Base-by-base conservation (phyloP, 92 coral and sea anemone genomes). In the Diadumene lineata region DNA sequence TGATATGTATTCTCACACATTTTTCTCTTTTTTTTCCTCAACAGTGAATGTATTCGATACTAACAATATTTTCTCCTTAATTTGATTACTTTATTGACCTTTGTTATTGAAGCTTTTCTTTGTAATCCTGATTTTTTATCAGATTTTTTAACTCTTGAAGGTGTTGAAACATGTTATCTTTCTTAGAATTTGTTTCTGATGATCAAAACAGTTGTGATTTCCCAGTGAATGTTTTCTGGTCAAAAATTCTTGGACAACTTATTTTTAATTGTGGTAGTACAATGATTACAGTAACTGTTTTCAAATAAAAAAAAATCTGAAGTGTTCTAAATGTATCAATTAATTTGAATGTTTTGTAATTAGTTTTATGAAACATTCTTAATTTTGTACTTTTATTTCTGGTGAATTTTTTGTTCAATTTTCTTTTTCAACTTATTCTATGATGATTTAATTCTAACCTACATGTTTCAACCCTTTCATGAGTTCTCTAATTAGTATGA, bases 31-130 rank as follows among this genome's bases (percentile, higher is more conserved):
- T 69, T 68, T n/a, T 31, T 70, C 64, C 11, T 55, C 75, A 51
- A 70, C 75, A 70, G 75, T 70, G 75, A 70, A 70, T 56, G 64
- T 51, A 22, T 3, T 21, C 1, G 27, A 28, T 62, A 62, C 68
- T 62, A 62, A 38, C 48, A 38, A 4, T 6, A 38, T 38, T 38
- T 38, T 6, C 13, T 38, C 13, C 48, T 38, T 38, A 6, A 4
- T 4, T 38, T 38, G 6, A 4, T 6, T 38, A 38, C n/a, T 38
- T 38, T 38, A 38, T 4, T 38, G 48, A 6, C 6, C 13, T 6
- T 38, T 38, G 48, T 38, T 38, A 38, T 38, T 6, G 13, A 4
- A n/a, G n/a, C n/a, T n/a, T n/a, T n/a, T n/a, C n/a, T n/a, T n/a
- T n/a, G n/a, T n/a, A n/a, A n/a, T n/a, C n/a, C n/a, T n/a, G n/a